Evolutionary conservation across 2,888 invertebrate genomes (phyloP), one percentile per base, ranked within the genome.

Genomic region (Biston betularia): DNA sequence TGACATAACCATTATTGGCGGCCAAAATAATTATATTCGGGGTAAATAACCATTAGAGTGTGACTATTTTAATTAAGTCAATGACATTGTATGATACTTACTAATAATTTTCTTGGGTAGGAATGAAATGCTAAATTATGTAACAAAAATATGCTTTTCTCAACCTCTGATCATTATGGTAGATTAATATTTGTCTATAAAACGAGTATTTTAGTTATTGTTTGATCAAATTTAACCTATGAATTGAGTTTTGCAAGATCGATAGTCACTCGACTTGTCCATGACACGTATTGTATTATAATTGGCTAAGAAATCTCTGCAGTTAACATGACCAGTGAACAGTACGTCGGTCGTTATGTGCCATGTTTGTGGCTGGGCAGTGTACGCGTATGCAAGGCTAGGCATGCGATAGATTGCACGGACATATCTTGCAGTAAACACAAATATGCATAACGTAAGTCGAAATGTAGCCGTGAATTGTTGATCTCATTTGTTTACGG

Each of bases 401-500:
- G 79, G 82, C 81, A 78, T 82, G 75, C 79, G 76, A 77, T 83
- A 79, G 80, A 77, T 75, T 75, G 77, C 79, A 77, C 74, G 77
- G 71, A 81, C 79, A 80, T 77, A 77, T 78, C 79, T 82, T 78
- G 76, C 76, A 79, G 78, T 74, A 77, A 77, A 81, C 76, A 76
- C 77, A 76, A 77, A 78, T 79, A 49, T 79, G 74, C 76, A 72
- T 80, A 75, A 71, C 68, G 68, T 74, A 75, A 71, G 65, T 68
- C 60, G 69, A 67, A 65, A 57, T 75, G 76, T 81, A 77, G 79
- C 78, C 86, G 91, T 86, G 90, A 88, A 87, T 89, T 87, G 89
- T 90, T 93, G 92, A 92, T 92, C 92, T 93, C 93, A 92, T 90
- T 90, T 89, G 89, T 90, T 89, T 89, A 90, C 86, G 87, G 79